phyloP scores from a whole-genome alignment of 1,140 invertebrate genomes.

The Telenomus remus region DNA sequence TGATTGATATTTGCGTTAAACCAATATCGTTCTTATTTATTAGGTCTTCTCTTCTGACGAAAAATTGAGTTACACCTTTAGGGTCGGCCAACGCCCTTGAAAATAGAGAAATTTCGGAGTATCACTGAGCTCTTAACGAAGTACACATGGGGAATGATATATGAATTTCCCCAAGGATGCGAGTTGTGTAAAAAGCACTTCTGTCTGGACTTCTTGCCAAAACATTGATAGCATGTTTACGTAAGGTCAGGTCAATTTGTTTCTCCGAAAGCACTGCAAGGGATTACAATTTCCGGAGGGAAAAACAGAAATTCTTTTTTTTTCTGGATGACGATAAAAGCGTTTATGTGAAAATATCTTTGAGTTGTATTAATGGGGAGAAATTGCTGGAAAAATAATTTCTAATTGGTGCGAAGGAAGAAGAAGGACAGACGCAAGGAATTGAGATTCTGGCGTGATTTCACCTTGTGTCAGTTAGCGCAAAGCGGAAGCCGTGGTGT shows the following conservation, averaged over 20 bases:
- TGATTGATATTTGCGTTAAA: neutral
- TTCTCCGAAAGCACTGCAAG: no score
- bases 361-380: neutral
- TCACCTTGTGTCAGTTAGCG: constrained; percentile 67
- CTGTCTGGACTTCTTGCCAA: neutral
- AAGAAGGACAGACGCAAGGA: neutral
- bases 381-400: neutral
- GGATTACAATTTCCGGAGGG: no score
- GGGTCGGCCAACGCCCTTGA: constrained; percentile 26
- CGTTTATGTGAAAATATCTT: neutral
- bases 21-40: constrained; percentile 57
- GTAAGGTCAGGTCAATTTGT: no score
- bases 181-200: constrained; percentile 7
- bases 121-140: constrained; percentile 31
- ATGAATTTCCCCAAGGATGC: constrained; percentile 34
- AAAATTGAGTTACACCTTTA: constrained; percentile 67
- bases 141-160: neutral
- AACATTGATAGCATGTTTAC: neutral
- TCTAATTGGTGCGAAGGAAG: neutral
- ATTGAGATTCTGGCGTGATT: constrained; percentile 46
- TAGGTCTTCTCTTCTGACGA: constrained; percentile 46
- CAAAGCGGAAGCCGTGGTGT: constrained; percentile 58
- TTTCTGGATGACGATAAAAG: neutral
- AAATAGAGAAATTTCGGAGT: constrained; percentile 31
- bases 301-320: no score